Evolutionary conservation across 1,140 invertebrate genomes (phyloP), one percentile per base, ranked within the genome.

Genomic region (Neomicropteryx cornuta): DNA sequence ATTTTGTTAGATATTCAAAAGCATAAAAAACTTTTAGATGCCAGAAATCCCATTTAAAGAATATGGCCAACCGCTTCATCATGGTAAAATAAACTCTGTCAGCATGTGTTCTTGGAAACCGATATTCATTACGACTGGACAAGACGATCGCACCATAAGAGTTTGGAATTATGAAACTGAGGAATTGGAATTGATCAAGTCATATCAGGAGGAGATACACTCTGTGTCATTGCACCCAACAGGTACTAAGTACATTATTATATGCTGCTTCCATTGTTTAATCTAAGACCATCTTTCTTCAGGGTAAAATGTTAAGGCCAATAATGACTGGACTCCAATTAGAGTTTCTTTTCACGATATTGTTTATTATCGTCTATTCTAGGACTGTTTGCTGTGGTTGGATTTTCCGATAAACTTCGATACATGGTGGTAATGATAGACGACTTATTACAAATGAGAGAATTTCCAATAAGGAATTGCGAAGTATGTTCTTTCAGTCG

Each of bases 101-200:
- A 81, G 88, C 5, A 73, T 87, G 38, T 92, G 90, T 54, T 72
- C 79, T 2, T 87, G 89, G 78, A 95, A 94, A 61, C 81, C 88
- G 1, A 76, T 93, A 22, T 77, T 93, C 20, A 81, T 91, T 53
- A 93, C 89, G 1, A 81, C 80, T 30, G 88, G 88, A 35, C 62
- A 73, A 41, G 51, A 72, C 8, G 91, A 96, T 58, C 73, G 83
- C 38, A 88, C 80, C 18, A 73, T 95, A 21, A 71, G 85, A 31
- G 72, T 96, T 10, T 95, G 91, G 90, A 89, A 95, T 53, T 93
- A 87, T 48, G 81, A 89, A 54, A 83, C 77, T 0, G 72, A 77
- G 42, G 76, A 71, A 27, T 60, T 91, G 18, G 81, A 93, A 48
- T 60, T 92, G 52, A 73, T 77, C 28, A 87, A 87, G 52, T 73